phyloP scores from a whole-genome alignment of 2,888 invertebrate species.

The Mamestra brassicae region DNA sequence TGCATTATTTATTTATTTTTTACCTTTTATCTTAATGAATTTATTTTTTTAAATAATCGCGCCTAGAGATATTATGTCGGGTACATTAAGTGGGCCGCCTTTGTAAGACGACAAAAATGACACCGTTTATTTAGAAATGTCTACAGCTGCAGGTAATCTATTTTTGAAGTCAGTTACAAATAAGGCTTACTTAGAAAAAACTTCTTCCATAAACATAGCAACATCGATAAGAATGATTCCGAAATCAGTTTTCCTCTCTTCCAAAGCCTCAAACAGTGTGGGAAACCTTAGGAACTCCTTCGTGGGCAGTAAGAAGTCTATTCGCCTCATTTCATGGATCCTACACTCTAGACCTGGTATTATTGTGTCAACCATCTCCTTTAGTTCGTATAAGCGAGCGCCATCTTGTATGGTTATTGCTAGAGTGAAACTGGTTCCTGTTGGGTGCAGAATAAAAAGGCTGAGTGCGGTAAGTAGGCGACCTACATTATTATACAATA shows the following conservation, averaged over 20 bases:
- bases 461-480: too few species aligned
- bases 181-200: conserved; percentile 47
- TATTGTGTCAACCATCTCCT: conserved; percentile 6
- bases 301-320: conserved; percentile 46
- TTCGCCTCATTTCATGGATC: conserved; percentile 19
- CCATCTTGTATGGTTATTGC: conserved; percentile 36
- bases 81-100: too few species aligned
- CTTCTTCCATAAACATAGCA: conserved; percentile 54
- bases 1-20: too few species aligned
- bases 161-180: not conserved
- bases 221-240: conserved; percentile 47
- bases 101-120: too few species aligned
- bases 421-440: conserved; percentile 55
- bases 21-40: too few species aligned
- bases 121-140: too few species aligned
- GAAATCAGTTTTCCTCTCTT: not conserved
- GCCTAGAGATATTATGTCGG: too few species aligned
- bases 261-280: conserved; percentile 36
- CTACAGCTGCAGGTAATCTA: too few species aligned
- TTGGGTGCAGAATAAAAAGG: not conserved
- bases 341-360: conserved; percentile 22
- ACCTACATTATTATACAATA: too few species aligned
- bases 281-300: conserved; percentile 37
- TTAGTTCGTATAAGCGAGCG: conserved; percentile 22
- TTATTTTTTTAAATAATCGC: too few species aligned